These are phyloP conservation scores for Chromobotia macracanthus DNA, from an alignment of 2,797 vertebrate genomes.

Conservation along the genomic window DNA sequence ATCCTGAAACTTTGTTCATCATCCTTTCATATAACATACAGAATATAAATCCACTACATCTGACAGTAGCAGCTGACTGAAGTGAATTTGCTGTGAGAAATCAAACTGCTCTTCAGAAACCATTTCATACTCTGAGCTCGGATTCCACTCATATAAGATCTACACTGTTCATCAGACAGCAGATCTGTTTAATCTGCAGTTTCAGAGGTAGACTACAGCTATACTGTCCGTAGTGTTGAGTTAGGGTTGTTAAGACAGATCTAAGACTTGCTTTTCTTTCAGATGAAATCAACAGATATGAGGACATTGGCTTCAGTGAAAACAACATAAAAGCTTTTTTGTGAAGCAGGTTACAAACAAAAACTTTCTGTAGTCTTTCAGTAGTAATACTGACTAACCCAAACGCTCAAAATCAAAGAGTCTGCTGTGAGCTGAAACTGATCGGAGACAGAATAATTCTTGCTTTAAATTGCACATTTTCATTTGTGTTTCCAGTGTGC, in stretches of 20 bases:
- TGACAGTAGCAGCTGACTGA: slow-evolving; percentile 66
- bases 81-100: slow-evolving; percentile 46
- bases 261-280: slow-evolving; percentile 43
- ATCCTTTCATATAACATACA: slow-evolving; percentile 67
- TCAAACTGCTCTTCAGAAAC: slow-evolving; percentile 5
- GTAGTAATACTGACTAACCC: slow-evolving; percentile 12
- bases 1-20: slow-evolving; percentile 61
- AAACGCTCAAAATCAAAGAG: neutral
- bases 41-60: slow-evolving; percentile 53
- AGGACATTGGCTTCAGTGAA: slow-evolving; percentile 58
- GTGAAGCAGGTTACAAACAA: slow-evolving; percentile 37
- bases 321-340: slow-evolving; percentile 57
- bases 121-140: slow-evolving; percentile 28
- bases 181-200: slow-evolving; percentile 36
- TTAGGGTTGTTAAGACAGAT: slow-evolving; percentile 60
- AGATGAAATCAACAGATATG: slow-evolving; percentile 42
- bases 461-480: neutral
- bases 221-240: slow-evolving; percentile 48
- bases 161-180: slow-evolving; percentile 39
- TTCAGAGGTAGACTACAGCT: slow-evolving; percentile 60
- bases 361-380: neutral
- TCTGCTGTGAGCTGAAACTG: neutral
- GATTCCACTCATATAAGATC: slow-evolving; percentile 36
- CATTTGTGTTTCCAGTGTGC: slow-evolving; percentile 20
- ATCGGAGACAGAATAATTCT: neutral